Percentiles rank a stretch among this genome's conserved stretches.
Conservation (phyloP, 1,140 invertebrate species). For the Chelonus insularis region DNA sequence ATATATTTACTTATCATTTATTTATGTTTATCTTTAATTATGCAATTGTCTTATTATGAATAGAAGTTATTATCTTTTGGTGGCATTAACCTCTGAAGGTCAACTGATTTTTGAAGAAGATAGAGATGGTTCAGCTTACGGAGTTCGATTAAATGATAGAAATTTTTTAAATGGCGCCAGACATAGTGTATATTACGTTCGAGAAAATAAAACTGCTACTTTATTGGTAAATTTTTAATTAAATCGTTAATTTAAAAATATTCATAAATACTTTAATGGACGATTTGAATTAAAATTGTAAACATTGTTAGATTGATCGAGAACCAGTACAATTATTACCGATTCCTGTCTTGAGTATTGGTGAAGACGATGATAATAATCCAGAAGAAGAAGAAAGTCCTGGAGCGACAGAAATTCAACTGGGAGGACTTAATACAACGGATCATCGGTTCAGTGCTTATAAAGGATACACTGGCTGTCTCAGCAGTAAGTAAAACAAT, state of each 20-base stretch:
- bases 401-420: constrained; percentile 78
- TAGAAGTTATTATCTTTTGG: constrained; percentile 79
- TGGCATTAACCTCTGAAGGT: constrained; percentile 79
- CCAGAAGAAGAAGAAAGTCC: constrained; percentile 50
- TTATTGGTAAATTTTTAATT: constrained; percentile 61
- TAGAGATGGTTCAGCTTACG: constrained; percentile 72
- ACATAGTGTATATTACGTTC: constrained; percentile 83
- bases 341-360: constrained; percentile 68
- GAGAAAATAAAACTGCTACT: constrained; percentile 71
- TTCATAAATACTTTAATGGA: no score
- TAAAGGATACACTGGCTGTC: constrained; percentile 83
- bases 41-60: constrained; percentile 46
- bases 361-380: constrained; percentile 66
- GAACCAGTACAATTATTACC: constrained; percentile 71
- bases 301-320: constrained; percentile 70
- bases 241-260: no score
- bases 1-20: background rate
- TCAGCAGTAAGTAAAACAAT: constrained; percentile 74
- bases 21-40: background rate
- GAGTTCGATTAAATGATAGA: constrained; percentile 71
- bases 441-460: constrained; percentile 78
- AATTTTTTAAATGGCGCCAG: constrained; percentile 81
- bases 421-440: constrained; percentile 82
- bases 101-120: constrained; percentile 85
- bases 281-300: no score